phyloP scores from a whole-genome alignment of 2,113 vertebrate species.

The Erythrolamprus reginae region DNA sequence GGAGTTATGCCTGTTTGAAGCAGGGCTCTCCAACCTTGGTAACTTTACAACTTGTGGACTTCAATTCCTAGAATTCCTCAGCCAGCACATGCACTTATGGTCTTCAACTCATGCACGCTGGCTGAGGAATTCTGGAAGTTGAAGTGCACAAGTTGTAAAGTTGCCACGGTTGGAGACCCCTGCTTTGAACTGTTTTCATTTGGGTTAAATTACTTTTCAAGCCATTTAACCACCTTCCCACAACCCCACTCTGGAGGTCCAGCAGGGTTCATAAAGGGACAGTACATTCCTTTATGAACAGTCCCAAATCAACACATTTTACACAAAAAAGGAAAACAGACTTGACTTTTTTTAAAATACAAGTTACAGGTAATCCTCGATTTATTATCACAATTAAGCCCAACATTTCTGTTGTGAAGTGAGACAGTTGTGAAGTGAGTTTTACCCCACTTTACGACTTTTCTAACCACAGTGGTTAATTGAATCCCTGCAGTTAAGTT shows the following conservation, averaged over 20 bases:
- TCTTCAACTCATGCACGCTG: no score
- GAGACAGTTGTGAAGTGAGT: neutral
- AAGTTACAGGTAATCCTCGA: neutral
- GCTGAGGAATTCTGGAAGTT: no score
- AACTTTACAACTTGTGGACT: no score
- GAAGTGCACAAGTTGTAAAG: no score
- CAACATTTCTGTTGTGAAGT: neutral
- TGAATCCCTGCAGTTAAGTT: neutral
- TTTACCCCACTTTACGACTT: neutral
- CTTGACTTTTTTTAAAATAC: neutral
- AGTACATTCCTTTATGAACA: neutral
- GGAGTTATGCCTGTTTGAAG: neutral
- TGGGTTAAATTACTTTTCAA: neutral
- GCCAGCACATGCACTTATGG: no score
- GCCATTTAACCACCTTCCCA: neutral
- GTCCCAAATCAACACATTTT: neutral
- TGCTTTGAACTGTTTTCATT: neutral
- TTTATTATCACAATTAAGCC: neutral
- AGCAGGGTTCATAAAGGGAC: neutral
- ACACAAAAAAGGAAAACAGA: neutral
- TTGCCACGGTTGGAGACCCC: no score
- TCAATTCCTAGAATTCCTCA: no score
- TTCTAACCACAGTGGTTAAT: neutral
- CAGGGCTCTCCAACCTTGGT: no score
- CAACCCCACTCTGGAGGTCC: neutral